Base-by-base conservation (phyloP, 2,797 vertebrate genomes). In the Microctenopoma lineatum region DNA sequence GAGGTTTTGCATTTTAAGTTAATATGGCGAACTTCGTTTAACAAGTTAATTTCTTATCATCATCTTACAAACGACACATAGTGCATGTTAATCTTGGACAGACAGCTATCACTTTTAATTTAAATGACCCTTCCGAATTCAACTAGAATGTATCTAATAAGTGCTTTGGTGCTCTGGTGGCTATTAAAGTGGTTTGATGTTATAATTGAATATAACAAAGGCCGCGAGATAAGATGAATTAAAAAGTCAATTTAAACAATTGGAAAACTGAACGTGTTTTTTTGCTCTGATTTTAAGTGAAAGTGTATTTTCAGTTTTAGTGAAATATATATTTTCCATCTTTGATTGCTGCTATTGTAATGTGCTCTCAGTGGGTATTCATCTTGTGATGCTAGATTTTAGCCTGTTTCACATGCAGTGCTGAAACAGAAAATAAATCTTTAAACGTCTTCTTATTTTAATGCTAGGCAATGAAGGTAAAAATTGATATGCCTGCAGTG, bases 401-500 rank as follows among this genome's bases (percentile, higher is more conserved):
- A 18, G 15, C 7, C 45, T 58, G 56, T 41, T 12, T 8, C 8
- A 1, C 12, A 48, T 9, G 21, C n/a, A 13, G 32, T 7, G 18
- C 44, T 26, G 1, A 13, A 21, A 48, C 56, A 70, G 45, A n/a
- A 38, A 75, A 70, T 21, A 46, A 52, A 34, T 15, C 25, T 27
- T 58, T 10, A 59, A 27, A 59, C 27, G 36, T 15, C 47, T 38
- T 70, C 65, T 61, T 10, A 54, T 69, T 73, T 54, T 55, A 60
- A 59, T 56, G 51, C 34, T 6, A 2, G 38, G 46, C 50, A 15
- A 18, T 51, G 46, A 62, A 52, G 44, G 34, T 7, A 18, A 11
- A 51, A 54, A 81, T 66, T 29, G n/a, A 80, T 75, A 53, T 51
- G 27, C 42, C 77, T 62, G 61, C 78, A 75, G 72, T 68, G 71